phyloP scores from a whole-genome alignment of 2,797 vertebrate genomes.

The Acridotheres tristis region DNA sequence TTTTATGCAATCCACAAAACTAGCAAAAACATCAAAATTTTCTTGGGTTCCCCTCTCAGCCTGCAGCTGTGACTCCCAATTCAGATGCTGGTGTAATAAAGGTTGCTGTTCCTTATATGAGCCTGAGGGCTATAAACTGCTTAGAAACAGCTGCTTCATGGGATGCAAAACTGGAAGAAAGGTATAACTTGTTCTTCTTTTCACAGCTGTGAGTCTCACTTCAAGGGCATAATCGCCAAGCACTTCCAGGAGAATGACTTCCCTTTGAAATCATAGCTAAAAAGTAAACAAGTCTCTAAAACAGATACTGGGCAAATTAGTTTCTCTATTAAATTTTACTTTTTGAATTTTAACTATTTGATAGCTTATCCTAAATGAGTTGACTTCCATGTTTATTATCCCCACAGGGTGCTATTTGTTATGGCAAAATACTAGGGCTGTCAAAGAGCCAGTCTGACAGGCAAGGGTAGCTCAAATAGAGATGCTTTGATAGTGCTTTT shows the following conservation, averaged over 20 bases:
- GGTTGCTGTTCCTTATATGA: not conserved
- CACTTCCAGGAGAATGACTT: not conserved
- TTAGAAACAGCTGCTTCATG: not conserved
- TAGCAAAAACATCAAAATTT: not conserved
- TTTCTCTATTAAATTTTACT: not conserved
- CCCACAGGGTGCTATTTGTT: not conserved
- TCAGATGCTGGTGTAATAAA: not conserved
- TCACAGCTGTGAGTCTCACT: not conserved
- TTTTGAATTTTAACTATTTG: constrained; percentile 33
- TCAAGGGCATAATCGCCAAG: not conserved
- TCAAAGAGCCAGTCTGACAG: not conserved
- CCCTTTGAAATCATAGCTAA: not conserved
- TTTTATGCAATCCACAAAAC: not conserved
- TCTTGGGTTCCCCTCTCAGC: not conserved
- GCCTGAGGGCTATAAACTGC: not conserved
- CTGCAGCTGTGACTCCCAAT: not conserved
- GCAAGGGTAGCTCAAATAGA: not conserved
- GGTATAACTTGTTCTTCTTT: not conserved
- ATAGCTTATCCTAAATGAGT: not conserved
- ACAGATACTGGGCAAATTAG: not conserved
- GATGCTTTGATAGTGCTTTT: not conserved
- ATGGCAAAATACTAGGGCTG: not conserved
- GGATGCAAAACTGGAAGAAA: not conserved
- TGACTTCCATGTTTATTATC: not conserved
- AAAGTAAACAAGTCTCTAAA: constrained; percentile 25